Evolutionary conservation across 2,888 invertebrate species (phyloP).

Genomic region (Himalopsyche japonica): DNA sequence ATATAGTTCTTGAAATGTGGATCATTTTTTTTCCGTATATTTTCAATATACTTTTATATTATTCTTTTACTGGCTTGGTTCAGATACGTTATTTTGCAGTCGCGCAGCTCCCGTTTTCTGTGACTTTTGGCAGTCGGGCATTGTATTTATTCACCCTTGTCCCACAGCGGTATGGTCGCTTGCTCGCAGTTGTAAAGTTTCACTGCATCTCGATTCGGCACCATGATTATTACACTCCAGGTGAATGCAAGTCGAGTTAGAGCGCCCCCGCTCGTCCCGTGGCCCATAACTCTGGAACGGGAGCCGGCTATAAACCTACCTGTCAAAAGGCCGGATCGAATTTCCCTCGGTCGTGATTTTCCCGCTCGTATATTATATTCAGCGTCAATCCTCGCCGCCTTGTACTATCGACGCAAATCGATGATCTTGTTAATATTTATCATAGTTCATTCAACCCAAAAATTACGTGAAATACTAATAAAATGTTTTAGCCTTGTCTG

Average conservation of each 20-base stretch:
- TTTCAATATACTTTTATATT: too few relatives aligned
- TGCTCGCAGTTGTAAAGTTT: not conserved
- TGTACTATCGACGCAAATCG: too few relatives aligned
- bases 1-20: too few relatives aligned
- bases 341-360: not conserved
- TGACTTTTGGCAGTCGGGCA: not conserved
- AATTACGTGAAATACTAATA: too few relatives aligned
- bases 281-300: not conserved
- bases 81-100: not conserved
- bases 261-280: not conserved
- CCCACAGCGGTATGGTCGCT: not conserved
- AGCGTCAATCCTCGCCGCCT: too few relatives aligned
- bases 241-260: slow-evolving; percentile 5
- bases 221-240: slow-evolving; percentile 12
- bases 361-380: not conserved
- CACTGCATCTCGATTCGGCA: not conserved
- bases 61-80: too few relatives aligned
- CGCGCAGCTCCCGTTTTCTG: not conserved
- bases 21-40: too few relatives aligned
- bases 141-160: not conserved
- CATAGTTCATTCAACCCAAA: too few relatives aligned
- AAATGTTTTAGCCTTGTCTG: too few relatives aligned
- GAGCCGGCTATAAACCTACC: not conserved
- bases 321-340: not conserved
- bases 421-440: too few relatives aligned